Evolutionary conservation across 2,113 vertebrate genomes (phyloP).

Genomic region (cattle (Bos taurus)): ARS-UCD2.0 NC_037332.1:106036501-106037000

Average conservation of each 20-base stretch:
- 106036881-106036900: accelerated
- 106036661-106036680: neutral
- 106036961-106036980: neutral
- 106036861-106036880: no score
- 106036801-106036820: neutral
- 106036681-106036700: neutral
- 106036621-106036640: neutral
- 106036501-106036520: neutral
- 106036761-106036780: neutral
- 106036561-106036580: neutral
- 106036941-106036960: neutral
- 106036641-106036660: no score
- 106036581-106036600: neutral
- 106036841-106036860: neutral
- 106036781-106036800: neutral
- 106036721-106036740: neutral
- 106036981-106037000: neutral
- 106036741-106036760: neutral
- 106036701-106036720: neutral
- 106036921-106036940: neutral
- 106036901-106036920: neutral
- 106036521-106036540: neutral
- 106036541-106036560: neutral
- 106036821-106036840: neutral
- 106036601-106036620: neutral